phyloP scores from a whole-genome alignment of 1,140 invertebrate genomes.

The Drosophila grimshawi region DNA sequence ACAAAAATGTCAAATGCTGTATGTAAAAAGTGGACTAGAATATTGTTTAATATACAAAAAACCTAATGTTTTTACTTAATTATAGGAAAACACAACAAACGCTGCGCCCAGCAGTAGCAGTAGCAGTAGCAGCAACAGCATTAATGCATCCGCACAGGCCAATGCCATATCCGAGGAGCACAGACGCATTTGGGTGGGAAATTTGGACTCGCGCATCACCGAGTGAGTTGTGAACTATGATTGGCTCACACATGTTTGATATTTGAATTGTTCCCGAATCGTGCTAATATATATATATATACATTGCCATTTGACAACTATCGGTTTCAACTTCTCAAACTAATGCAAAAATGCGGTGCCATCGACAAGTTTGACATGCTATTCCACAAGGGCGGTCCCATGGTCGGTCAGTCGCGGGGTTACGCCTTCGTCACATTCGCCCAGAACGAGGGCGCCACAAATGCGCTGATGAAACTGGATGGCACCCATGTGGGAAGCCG shows the following conservation, averaged over 20 bases:
- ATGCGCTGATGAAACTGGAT: slow-evolving; percentile 89
- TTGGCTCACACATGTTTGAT: background rate
- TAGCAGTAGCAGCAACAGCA: background rate
- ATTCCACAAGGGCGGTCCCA: slow-evolving; percentile 94
- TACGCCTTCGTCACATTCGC: slow-evolving; percentile 96
- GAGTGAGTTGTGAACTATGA: slow-evolving; percentile 90
- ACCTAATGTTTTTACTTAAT: background rate
- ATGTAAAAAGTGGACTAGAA: background rate
- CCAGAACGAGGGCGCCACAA: slow-evolving; percentile 70
- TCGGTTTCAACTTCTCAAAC: slow-evolving; percentile 97
- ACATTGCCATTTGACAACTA: slow-evolving; percentile 86
- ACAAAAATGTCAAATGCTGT: slow-evolving; percentile 46
- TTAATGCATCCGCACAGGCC: background rate
- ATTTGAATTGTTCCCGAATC: slow-evolving; percentile 18
- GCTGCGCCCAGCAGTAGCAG: slow-evolving; percentile 8
- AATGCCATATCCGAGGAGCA: slow-evolving; percentile 59
- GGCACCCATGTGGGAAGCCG: slow-evolving; percentile 91
- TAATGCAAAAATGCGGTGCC: slow-evolving; percentile 95
- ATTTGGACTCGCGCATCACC: slow-evolving; percentile 93
- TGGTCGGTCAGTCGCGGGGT: slow-evolving; percentile 94
- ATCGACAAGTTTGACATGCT: slow-evolving; percentile 97
- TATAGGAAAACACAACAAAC: slow-evolving; percentile 3
- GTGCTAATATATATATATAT: slow-evolving; percentile 69
- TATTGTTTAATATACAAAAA: background rate
- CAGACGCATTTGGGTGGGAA: slow-evolving; percentile 92